These are phyloP conservation scores for Muscina levida DNA, from an alignment of 2,888 invertebrate genomes.

Conservation along the genomic window DNA sequence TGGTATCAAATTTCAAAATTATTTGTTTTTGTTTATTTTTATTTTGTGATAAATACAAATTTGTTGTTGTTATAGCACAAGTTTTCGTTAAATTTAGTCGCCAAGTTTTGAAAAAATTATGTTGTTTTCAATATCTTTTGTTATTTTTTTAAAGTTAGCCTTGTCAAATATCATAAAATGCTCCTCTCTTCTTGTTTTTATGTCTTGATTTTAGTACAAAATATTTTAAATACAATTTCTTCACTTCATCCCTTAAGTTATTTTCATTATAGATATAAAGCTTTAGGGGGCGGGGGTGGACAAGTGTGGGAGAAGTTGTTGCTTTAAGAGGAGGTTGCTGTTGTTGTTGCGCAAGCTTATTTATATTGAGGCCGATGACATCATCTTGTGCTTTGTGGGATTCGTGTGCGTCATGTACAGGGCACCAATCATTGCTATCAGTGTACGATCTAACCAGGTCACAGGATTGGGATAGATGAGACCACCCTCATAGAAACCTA, in stretches of 20 bases:
- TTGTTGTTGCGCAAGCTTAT: conserved; percentile 56
- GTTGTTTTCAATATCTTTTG: not conserved
- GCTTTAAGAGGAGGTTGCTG: not conserved
- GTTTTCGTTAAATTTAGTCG: conserved; percentile 7
- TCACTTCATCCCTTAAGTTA: conserved; percentile 7
- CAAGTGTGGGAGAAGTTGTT: not conserved
- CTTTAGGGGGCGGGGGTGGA: conserved; percentile 4
- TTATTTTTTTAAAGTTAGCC: not conserved
- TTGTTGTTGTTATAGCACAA: conserved; percentile 27
- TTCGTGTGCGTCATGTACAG: conserved; percentile 81
- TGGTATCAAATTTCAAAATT: not conserved
- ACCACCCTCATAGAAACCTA: conserved; percentile 97
- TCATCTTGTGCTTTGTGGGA: conserved; percentile 69
- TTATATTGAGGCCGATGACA: conserved; percentile 55
- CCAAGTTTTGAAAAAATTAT: not conserved
- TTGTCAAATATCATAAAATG: conserved; percentile 21
- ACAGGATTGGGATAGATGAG: conserved; percentile 92
- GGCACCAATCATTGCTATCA: conserved; percentile 90
- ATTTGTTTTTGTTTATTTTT: not conserved
- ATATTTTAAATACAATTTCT: conserved; percentile 23
- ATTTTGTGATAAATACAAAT: conserved; percentile 10
- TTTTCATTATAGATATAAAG: conserved; percentile 25
- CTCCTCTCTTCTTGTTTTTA: not conserved
- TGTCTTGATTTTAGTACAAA: conserved; percentile 21
- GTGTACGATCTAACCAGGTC: conserved; percentile 94